A percentile compares a stretch with the other conserved stretches of the same genome.
Evolutionary conservation across 2,888 invertebrate species (phyloP).

Genomic region (Pheosia tremula): DNA sequence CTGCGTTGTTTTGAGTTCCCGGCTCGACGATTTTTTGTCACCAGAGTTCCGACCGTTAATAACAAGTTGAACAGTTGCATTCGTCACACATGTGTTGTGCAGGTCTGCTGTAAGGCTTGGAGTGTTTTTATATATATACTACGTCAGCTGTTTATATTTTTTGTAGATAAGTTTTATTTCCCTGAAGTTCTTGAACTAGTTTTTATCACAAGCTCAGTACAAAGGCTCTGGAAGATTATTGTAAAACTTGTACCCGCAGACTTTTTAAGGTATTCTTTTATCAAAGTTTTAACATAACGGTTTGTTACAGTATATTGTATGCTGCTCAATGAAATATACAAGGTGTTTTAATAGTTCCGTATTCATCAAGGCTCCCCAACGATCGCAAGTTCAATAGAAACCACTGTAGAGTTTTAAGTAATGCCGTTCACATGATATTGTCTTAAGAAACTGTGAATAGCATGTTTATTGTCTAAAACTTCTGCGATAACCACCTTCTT

Average conservation of each 20-base stretch:
- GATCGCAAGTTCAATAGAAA: not conserved
- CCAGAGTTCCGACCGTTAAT: slow-evolving; percentile 43
- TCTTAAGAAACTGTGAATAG: too few species aligned
- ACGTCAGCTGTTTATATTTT: not conserved
- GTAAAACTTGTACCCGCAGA: slow-evolving; percentile 4
- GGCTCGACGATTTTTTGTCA: slow-evolving; percentile 51
- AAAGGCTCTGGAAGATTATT: slow-evolving; percentile 9
- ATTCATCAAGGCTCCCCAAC: not conserved
- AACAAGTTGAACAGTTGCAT: slow-evolving; percentile 46
- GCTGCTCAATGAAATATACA: slow-evolving; percentile 4
- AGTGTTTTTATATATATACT: not conserved
- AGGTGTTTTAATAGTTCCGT: not conserved
- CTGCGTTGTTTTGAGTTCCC: slow-evolving; percentile 41
- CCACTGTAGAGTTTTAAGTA: slow-evolving; percentile 19
- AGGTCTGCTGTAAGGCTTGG: slow-evolving; percentile 14
- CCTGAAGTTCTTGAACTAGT: slow-evolving; percentile 5
- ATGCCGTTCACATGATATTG: slow-evolving; percentile 9
- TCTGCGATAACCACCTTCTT: not conserved
- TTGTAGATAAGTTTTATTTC: not conserved
- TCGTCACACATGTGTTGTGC: slow-evolving; percentile 33
- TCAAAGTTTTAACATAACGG: not conserved
- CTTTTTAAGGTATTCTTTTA: slow-evolving; percentile 1
- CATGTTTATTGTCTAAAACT: not conserved
- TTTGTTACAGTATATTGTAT: slow-evolving; percentile 3
- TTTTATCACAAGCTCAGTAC: slow-evolving; percentile 1